Evolutionary conservation across 2,113 vertebrate genomes (phyloP).

Genomic region (Tapirus terrestris): DNA sequence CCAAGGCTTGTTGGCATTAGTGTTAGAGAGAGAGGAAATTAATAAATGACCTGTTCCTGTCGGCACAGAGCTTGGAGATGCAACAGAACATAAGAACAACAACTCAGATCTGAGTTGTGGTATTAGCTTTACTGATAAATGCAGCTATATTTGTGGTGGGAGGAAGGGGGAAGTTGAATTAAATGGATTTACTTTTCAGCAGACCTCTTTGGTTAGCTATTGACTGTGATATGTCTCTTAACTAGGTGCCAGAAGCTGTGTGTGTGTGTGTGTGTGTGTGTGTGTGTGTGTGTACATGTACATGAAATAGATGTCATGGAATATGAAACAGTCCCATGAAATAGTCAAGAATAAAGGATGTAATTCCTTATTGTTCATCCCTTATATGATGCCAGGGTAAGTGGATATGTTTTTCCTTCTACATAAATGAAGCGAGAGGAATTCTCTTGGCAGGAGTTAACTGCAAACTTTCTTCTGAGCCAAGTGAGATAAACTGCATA

Average conservation of each 20-base stretch:
- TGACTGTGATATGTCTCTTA: not conserved
- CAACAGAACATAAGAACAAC: not conserved
- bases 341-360: not conserved
- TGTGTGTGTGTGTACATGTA: fast-evolving
- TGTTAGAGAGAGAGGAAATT: not conserved
- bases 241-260: not conserved
- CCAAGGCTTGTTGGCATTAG: conserved; percentile 17
- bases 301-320: not conserved
- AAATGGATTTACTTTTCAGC: not conserved
- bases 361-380: not conserved
- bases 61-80: not conserved
- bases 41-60: not conserved
- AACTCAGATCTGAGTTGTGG: not conserved
- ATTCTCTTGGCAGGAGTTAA: not conserved
- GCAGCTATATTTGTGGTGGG: not conserved
- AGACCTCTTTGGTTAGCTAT: not conserved
- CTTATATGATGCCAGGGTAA: not conserved
- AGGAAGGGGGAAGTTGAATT: not conserved
- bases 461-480: not conserved
- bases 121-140: not conserved
- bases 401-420: not conserved
- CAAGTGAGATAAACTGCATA: not conserved
- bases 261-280: no score
- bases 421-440: not conserved
- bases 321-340: not conserved